Evolutionary conservation across 2,113 vertebrate species (phyloP).

Genomic region (Tychaedon coryphoeus): DNA sequence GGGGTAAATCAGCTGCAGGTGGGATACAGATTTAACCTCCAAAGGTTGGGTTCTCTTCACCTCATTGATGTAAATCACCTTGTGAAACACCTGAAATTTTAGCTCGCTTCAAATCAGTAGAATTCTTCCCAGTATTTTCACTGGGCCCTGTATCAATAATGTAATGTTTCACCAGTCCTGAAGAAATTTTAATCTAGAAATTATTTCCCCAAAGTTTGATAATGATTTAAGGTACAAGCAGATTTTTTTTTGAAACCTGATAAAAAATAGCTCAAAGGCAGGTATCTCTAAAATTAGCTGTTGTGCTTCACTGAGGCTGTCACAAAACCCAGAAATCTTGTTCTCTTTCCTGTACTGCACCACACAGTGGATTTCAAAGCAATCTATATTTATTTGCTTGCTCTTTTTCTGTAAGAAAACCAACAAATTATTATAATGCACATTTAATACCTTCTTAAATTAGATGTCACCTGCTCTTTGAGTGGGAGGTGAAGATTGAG

Average conservation of each 20-base stretch:
- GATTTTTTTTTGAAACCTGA: neutral
- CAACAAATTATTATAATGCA: neutral
- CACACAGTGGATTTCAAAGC: neutral
- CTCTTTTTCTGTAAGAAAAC: neutral
- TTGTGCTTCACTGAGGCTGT: slow-evolving; percentile 33
- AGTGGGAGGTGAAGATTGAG: neutral
- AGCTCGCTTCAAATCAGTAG: neutral
- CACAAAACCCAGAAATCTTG: neutral
- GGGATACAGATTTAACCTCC: neutral
- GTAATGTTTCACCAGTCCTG: neutral
- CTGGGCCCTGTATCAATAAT: neutral
- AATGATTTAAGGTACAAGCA: neutral
- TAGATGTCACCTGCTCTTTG: slow-evolving; percentile 3
- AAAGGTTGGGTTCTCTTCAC: neutral
- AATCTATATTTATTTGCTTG: neutral
- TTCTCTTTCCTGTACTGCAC: slow-evolving; percentile 25
- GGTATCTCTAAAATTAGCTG: slow-evolving; percentile 58
- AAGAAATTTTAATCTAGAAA: slow-evolving; percentile 26
- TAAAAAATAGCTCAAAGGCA: slow-evolving; percentile 64
- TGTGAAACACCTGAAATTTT: neutral
- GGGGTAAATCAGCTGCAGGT: neutral
- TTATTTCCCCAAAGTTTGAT: neutral
- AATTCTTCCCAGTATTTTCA: neutral
- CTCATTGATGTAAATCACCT: neutral
- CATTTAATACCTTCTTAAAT: neutral